These are phyloP conservation scores for Gymnoscopelus microlampas DNA, from an alignment of 2,797 vertebrate genomes.

Conservation along the genomic window DNA sequence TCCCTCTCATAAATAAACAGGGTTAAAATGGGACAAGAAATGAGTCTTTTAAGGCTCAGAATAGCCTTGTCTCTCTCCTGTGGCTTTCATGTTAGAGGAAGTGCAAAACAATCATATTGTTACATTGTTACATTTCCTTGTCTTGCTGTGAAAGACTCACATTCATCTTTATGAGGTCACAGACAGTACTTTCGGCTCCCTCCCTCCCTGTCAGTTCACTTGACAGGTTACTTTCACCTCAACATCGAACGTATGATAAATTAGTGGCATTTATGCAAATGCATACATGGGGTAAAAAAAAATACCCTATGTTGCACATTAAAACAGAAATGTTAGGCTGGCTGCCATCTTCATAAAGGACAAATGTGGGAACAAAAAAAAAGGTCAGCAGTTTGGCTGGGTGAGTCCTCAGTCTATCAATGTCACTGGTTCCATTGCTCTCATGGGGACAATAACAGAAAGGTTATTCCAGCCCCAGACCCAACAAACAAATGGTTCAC, in stretches of 20 bases:
- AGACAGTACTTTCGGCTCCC: slow-evolving; percentile 51
- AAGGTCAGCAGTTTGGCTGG: too few relatives aligned
- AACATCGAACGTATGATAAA: neutral
- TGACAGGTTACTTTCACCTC: slow-evolving; percentile 41
- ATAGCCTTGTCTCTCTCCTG: slow-evolving; percentile 73
- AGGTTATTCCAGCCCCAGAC: too few relatives aligned
- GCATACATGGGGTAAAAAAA: neutral
- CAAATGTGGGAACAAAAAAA: too few relatives aligned
- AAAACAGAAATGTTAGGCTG: too few relatives aligned
- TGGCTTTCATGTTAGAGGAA: slow-evolving; percentile 86
- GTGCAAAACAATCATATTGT: slow-evolving; percentile 86
- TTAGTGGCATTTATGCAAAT: neutral
- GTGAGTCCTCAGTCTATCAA: neutral
- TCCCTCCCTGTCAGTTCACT: slow-evolving; percentile 49
- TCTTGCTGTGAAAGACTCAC: slow-evolving; percentile 79
- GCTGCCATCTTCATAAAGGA: too few relatives aligned
- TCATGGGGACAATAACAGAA: neutral
- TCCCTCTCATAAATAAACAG: slow-evolving; percentile 79
- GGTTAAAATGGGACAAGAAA: slow-evolving; percentile 78
- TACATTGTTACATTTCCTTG: slow-evolving; percentile 88
- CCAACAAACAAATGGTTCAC: too few relatives aligned
- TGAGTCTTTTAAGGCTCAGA: slow-evolving; percentile 81
- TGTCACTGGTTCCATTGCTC: too few relatives aligned
- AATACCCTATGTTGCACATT: too few relatives aligned
- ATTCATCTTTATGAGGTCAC: slow-evolving; percentile 83